phyloP scores from a whole-genome alignment of 2,888 invertebrate genomes.

The Fragum fragum region DNA sequence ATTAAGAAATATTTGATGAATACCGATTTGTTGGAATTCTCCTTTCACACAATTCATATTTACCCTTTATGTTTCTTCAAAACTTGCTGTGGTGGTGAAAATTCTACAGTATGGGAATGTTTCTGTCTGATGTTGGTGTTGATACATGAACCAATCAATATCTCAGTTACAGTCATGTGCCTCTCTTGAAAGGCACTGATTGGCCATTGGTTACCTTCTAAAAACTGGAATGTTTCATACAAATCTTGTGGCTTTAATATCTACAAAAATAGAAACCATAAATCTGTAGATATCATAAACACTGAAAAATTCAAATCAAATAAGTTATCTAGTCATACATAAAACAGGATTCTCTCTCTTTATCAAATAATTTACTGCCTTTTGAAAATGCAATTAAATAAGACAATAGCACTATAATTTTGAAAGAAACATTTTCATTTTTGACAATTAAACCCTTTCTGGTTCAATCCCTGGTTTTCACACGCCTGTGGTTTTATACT shows the following conservation, averaged over 20 bases:
- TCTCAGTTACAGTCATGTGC: conserved; percentile 78
- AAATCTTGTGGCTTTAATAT: conserved; percentile 30
- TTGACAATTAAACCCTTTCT: too few relatives aligned
- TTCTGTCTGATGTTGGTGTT: conserved; percentile 45
- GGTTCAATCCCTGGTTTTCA: too few relatives aligned
- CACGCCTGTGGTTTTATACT: too few relatives aligned
- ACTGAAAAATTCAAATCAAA: too few relatives aligned
- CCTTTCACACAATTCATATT: conserved; percentile 1
- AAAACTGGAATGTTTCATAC: conserved; percentile 63
- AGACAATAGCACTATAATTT: too few relatives aligned
- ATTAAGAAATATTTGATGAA: not conserved
- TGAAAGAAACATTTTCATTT: too few relatives aligned
- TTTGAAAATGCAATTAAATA: too few relatives aligned
- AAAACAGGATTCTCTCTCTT: too few relatives aligned
- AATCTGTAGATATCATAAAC: too few relatives aligned
- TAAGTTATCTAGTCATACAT: too few relatives aligned
- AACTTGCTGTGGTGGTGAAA: conserved; percentile 54
- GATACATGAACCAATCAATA: conserved; percentile 73
- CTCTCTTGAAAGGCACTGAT: conserved; percentile 80
- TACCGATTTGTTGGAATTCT: too few relatives aligned
- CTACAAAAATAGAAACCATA: conserved; percentile 43
- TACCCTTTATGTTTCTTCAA: conserved; percentile 67
- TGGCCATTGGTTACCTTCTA: conserved; percentile 84
- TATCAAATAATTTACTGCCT: too few relatives aligned
- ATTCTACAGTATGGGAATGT: conserved; percentile 20